Conservation (phyloP, 2,113 vertebrate species). For the Elephantulus edwardii region DNA sequence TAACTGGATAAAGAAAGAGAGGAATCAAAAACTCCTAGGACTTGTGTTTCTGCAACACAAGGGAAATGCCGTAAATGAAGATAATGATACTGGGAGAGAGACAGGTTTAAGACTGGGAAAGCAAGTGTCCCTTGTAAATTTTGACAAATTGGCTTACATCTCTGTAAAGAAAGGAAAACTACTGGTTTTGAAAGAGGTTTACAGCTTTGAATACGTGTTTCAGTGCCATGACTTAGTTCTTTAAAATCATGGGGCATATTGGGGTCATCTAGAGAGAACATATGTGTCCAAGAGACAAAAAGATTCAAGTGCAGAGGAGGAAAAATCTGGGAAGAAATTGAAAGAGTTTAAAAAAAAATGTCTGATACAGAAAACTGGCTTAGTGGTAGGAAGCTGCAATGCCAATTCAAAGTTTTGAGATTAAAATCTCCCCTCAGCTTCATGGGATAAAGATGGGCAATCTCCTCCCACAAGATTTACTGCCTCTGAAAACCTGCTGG, state of each 20-base stretch:
- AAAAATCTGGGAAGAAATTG: background rate
- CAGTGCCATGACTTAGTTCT: background rate
- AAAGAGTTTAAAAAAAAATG: no score
- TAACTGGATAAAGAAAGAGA: background rate
- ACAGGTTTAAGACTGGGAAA: background rate
- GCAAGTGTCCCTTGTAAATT: background rate
- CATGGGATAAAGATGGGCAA: no score
- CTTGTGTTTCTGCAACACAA: background rate
- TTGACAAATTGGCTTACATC: background rate
- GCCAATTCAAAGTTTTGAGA: no score
- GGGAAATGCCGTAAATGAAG: background rate
- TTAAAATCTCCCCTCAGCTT: no score
- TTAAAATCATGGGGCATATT: background rate
- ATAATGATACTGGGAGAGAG: background rate
- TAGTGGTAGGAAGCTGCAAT: no score
- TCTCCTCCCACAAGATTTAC: no score
- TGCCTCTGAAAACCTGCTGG: no score
- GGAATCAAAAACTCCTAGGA: background rate
- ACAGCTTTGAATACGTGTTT: background rate
- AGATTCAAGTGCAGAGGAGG: background rate
- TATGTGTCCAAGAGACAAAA: background rate
- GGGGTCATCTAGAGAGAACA: background rate
- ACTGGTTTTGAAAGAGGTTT: background rate
- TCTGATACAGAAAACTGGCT: no score
- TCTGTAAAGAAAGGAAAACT: background rate